Evolutionary conservation across 2,113 vertebrate species (phyloP), one percentile per base, ranked within the genome.

Genomic region (Pyxicephalus adspersus): DNA sequence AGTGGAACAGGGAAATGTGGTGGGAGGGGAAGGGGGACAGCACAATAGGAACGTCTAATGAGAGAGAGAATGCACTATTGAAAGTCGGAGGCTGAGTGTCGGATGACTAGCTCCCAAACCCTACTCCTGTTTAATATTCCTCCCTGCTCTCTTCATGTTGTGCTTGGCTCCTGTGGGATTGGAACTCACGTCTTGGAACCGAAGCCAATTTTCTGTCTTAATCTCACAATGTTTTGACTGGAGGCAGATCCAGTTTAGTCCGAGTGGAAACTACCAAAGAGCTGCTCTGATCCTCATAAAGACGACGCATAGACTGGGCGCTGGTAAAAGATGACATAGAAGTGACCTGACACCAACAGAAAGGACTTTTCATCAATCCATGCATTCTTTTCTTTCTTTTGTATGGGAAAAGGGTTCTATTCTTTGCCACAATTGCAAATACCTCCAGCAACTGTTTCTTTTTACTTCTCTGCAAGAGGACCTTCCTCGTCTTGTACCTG

Each of bases 171-270:
- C 91, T 86, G 85, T 80, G 89, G 91, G 91, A 86, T 86, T 81
- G 89, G 91, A 88, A 88, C 91, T 91, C 92, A 85, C 87, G 89
- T 90, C 91, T 90, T 88, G 91, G 90, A 89, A 91, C 88, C 80
- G 87, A 89, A 92, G 92, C 92, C 92, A 92, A 91, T 91, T 91
- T 92, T 91, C 90, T 92, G 90, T 91, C 91, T 91, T 86, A 87
- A 87, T 88, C 91, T 91, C 86, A 54, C 87, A 85, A 91, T 93
- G 92, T 93, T 94, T 90, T 93, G 93, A 92, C 92, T 93, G 91
- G 92, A 93, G 92, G 90, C 92, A 93, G 92, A 91, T 88, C 91
- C 91, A 91, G 90, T 89, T 87, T 89, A 90, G 92, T 84, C 92
- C 90, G 87, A 91, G 85, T 87, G 79, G 91, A 91, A 91, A 89